phyloP scores from a whole-genome alignment of 2,888 invertebrate genomes.

The Tethea ocularis region DNA sequence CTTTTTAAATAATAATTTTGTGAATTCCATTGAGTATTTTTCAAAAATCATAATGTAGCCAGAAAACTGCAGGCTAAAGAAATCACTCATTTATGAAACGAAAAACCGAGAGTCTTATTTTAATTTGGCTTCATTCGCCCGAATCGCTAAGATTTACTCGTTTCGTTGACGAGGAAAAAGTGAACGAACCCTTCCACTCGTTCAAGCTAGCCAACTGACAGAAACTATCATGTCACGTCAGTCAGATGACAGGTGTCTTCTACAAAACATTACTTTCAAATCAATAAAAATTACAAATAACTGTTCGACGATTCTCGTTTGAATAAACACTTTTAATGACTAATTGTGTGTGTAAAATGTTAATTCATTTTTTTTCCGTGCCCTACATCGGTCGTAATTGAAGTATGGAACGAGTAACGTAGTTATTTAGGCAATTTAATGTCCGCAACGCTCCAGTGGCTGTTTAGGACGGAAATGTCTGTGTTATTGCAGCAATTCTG shows the following conservation, averaged over 20 bases:
- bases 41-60: too few relatives aligned
- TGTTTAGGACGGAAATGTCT: conserved; percentile 60
- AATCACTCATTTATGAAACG: too few relatives aligned
- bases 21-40: too few relatives aligned
- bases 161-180: background rate
- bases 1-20: too few relatives aligned
- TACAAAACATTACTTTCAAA: conserved; percentile 17
- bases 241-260: conserved; percentile 23
- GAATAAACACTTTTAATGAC: conserved; percentile 7
- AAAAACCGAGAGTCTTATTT: background rate
- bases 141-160: too few relatives aligned
- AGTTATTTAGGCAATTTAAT: conserved; percentile 20
- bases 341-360: conserved; percentile 13
- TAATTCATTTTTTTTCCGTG: background rate
- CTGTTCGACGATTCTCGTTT: background rate
- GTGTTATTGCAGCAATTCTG: conserved; percentile 45
- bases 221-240: background rate
- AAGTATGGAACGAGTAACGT: conserved; percentile 16
- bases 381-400: background rate
- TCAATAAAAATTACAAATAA: conserved; percentile 26
- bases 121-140: background rate
- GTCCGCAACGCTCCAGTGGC: conserved; percentile 66
- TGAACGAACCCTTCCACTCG: background rate
- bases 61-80: too few relatives aligned
- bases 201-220: background rate